These are phyloP conservation scores for Aulostomus chinensis DNA, from an alignment of 2,797 vertebrate genomes.

Conservation along the genomic window DNA sequence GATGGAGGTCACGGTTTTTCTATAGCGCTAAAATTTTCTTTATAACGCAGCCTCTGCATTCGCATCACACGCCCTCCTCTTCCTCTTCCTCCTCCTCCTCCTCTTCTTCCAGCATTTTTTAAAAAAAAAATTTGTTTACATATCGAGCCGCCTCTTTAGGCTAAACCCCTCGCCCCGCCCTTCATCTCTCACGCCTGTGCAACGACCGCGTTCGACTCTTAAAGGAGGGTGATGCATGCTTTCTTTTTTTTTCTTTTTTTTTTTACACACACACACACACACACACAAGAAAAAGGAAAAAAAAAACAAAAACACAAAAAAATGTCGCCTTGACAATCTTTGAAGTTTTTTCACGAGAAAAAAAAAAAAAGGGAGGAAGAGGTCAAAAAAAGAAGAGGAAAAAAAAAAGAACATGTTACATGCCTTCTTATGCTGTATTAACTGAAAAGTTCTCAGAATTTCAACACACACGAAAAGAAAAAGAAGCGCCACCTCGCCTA, in stretches of 20 bases:
- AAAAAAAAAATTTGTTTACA: conserved; percentile 59
- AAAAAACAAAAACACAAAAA: conserved; percentile 23
- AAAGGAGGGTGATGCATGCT: conserved; percentile 42
- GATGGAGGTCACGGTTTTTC: conserved; percentile 41
- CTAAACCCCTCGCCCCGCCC: conserved; percentile 1
- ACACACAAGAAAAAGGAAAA: too few relatives aligned
- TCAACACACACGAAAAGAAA: too few relatives aligned
- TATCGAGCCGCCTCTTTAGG: conserved; percentile 25
- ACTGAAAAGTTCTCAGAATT: too few relatives aligned
- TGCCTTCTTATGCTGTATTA: conserved; percentile 53
- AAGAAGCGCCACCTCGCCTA: too few relatives aligned
- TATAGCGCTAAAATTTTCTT: too few relatives aligned
- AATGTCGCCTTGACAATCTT: conserved; percentile 78
- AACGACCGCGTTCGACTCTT: conserved; percentile 30
- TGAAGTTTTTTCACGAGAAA: too few relatives aligned
- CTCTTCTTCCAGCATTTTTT: conserved; percentile 8
- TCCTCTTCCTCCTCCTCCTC: neutral
- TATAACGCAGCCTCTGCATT: conserved; percentile 27
- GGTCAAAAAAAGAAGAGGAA: too few relatives aligned
- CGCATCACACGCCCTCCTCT: conserved; percentile 1
- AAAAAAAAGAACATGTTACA: conserved; percentile 60
- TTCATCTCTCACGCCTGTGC: conserved; percentile 5
- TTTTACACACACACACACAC: too few relatives aligned
- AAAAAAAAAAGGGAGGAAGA: too few relatives aligned
- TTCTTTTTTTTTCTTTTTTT: conserved; percentile 5